These are phyloP conservation scores for Bicyclus anynana DNA, from an alignment of 1,140 invertebrate genomes.

Conservation along the genomic window DNA sequence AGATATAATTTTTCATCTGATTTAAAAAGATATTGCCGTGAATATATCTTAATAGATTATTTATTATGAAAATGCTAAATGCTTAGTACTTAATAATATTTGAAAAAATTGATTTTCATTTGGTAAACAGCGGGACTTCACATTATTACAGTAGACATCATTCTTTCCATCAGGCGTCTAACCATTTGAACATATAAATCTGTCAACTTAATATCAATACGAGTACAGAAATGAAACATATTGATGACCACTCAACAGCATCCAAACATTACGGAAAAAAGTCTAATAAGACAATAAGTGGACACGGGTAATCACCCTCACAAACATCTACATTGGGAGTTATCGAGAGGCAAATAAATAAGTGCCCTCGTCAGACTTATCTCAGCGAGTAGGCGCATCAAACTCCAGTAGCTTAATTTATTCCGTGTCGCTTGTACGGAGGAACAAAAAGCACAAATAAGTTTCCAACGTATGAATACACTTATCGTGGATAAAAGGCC, in stretches of 20 bases:
- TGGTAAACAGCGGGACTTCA: too few relatives aligned
- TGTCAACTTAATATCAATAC: not conserved
- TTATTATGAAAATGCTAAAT: too few relatives aligned
- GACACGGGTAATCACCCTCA: not conserved
- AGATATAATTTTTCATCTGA: too few relatives aligned
- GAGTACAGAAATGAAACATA: not conserved
- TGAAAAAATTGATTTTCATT: too few relatives aligned
- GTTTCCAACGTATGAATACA: conserved; percentile 35
- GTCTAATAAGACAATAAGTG: conserved; percentile 8
- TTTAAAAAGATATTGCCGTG: too few relatives aligned
- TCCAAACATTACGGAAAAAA: not conserved
- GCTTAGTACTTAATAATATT: too few relatives aligned
- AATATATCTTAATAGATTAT: too few relatives aligned
- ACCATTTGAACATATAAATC: not conserved
- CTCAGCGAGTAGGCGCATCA: conserved; percentile 19
- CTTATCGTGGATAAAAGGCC: conserved; percentile 31
- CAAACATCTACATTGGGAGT: conserved; percentile 14
- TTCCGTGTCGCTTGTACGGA: conserved; percentile 33
- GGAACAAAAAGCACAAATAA: conserved; percentile 32
- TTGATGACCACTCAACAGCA: not conserved
- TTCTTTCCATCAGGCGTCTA: not conserved
- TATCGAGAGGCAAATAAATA: conserved; percentile 18
- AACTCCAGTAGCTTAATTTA: conserved; percentile 34
- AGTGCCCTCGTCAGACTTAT: conserved; percentile 23
- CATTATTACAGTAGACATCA: too few relatives aligned